Conservation (phyloP, 1,140 invertebrate genomes). For the Drosophila santomea region DNA sequence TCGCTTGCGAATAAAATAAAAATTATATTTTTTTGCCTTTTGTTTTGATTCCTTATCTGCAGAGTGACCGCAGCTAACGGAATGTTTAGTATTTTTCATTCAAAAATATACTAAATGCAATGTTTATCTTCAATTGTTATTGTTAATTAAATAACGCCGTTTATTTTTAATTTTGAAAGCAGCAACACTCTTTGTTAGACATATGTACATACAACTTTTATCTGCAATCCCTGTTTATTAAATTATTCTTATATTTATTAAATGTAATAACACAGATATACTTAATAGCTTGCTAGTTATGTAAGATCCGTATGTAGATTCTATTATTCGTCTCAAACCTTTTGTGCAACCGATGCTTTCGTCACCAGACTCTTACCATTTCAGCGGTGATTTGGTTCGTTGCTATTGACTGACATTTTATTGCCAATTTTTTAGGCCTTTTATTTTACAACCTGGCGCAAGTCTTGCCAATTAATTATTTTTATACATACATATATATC, state of each 20-base stretch:
- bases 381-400: neutral
- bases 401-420: neutral
- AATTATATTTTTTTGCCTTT: conserved; percentile 46
- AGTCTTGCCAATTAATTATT: neutral
- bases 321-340: neutral
- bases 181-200: too few species aligned
- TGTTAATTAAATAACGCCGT: neutral
- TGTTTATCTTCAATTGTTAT: neutral
- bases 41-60: conserved; percentile 36
- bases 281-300: neutral
- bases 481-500: too few species aligned
- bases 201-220: too few species aligned
- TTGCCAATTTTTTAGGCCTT: neutral
- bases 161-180: too few species aligned
- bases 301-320: neutral
- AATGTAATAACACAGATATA: neutral
- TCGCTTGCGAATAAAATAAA: conserved; percentile 4
- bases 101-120: neutral
- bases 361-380: neutral
- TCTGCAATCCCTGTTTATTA: too few species aligned
- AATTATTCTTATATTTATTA: too few species aligned
- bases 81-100: neutral
- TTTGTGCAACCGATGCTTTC: neutral
- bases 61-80: neutral
- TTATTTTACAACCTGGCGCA: neutral